These are phyloP conservation scores for Blera fallax DNA, from an alignment of 2,888 invertebrate species.

Conservation along the genomic window DNA sequence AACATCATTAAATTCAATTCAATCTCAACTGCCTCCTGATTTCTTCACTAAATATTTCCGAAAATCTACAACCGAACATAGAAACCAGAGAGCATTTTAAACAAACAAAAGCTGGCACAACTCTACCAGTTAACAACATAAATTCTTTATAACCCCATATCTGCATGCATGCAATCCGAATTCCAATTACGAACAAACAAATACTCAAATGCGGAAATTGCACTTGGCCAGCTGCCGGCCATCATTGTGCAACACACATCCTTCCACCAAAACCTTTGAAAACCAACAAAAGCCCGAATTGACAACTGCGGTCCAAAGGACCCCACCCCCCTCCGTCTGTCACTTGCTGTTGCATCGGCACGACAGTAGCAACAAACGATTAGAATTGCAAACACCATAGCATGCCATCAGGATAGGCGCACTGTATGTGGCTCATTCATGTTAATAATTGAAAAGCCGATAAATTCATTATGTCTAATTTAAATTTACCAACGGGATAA, in stretches of 20 bases:
- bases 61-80: constrained; percentile 15
- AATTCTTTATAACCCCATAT: constrained; percentile 67
- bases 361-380: constrained; percentile 17
- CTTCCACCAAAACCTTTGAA: constrained; percentile 23
- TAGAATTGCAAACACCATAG: constrained; percentile 56
- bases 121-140: constrained; percentile 58
- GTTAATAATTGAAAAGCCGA: constrained; percentile 73
- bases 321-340: neutral
- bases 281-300: constrained; percentile 49
- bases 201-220: constrained; percentile 65
- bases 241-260: constrained; percentile 38
- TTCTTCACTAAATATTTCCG: constrained; percentile 46
- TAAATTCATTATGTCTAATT: constrained; percentile 73
- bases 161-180: constrained; percentile 54
- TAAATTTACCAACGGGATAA: constrained; percentile 68
- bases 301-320: constrained; percentile 58
- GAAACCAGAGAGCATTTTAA: constrained; percentile 34
- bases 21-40: constrained; percentile 25
- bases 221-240: constrained; percentile 64
- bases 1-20: constrained; percentile 69
- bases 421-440: constrained; percentile 47
- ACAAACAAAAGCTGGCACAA: constrained; percentile 42
- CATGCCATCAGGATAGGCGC: neutral
- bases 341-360: constrained; percentile 16
- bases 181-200: constrained; percentile 72